These are phyloP conservation scores for Calameuta filiformis DNA, from an alignment of 2,888 invertebrate species.

Conservation along the genomic window DNA sequence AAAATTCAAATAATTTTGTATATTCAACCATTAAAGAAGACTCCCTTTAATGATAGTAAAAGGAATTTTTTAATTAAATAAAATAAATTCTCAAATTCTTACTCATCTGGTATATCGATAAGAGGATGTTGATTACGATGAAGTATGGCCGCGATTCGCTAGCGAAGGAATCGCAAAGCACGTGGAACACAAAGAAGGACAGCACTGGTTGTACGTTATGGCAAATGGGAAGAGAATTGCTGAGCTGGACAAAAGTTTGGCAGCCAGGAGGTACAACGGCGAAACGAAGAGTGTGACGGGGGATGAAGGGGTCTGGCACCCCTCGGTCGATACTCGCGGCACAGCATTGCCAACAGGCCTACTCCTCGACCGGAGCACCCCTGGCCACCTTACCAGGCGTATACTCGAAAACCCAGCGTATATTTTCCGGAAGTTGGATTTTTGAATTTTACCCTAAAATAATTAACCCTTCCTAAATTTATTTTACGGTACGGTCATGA, in stretches of 20 bases:
- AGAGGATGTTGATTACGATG: background rate
- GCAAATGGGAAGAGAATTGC: background rate
- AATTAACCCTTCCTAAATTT: background rate
- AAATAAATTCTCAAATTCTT: background rate
- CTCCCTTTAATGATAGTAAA: background rate
- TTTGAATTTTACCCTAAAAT: background rate
- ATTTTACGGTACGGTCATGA: background rate
- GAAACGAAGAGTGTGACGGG: constrained; percentile 9
- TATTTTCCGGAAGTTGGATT: constrained; percentile 1
- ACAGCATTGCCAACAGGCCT: constrained; percentile 22
- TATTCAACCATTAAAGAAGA: background rate
- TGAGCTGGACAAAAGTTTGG: constrained; percentile 1
- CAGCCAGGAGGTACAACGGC: background rate
- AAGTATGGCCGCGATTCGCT: background rate
- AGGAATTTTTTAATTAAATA: background rate
- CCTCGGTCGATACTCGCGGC: constrained; percentile 42
- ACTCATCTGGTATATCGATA: background rate
- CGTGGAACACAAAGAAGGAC: background rate
- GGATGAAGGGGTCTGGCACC: constrained; percentile 22
- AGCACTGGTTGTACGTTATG: background rate
- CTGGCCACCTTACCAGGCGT: background rate
- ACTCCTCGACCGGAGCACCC: background rate
- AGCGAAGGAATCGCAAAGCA: background rate
- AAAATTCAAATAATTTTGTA: background rate
- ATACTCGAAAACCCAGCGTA: constrained; percentile 10